Conservation (phyloP, 2,113 vertebrate genomes). For the Ptyas mucosa region DNA sequence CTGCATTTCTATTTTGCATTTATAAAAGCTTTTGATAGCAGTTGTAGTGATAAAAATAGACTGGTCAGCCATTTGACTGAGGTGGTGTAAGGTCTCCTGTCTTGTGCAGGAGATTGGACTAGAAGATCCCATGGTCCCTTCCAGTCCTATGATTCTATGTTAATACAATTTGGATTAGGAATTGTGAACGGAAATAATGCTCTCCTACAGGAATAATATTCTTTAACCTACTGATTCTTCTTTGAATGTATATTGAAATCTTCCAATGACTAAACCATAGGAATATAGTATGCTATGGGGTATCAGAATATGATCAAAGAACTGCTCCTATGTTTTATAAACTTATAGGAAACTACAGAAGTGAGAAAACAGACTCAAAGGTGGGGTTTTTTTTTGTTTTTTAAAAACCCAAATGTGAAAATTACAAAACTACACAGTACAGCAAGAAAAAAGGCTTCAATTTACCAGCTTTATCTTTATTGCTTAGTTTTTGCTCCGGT, state of each 20-base stretch:
- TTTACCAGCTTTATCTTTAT: conserved; percentile 83
- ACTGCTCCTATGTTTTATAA: neutral
- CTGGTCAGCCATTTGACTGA: no score
- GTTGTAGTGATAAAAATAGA: neutral
- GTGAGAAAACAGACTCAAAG: neutral
- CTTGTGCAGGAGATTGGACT: no score
- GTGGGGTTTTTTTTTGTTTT: neutral
- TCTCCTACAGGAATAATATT: conserved; percentile 2
- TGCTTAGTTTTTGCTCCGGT: conserved; percentile 84
- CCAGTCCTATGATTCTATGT: no score
- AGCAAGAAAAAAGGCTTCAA: conserved; percentile 44
- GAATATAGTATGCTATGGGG: neutral
- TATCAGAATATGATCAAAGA: neutral
- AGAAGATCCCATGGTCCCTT: no score
- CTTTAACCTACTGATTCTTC: neutral
- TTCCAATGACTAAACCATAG: neutral
- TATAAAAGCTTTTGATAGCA: neutral
- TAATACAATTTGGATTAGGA: neutral
- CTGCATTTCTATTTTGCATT: neutral
- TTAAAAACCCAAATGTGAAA: conserved; percentile 6
- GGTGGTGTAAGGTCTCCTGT: no score
- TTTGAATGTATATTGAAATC: neutral
- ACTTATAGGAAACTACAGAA: neutral
- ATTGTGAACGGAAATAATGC: neutral
- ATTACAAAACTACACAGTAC: conserved; percentile 30